Conservation (phyloP, 2,888 invertebrate genomes). For the Alitta virens region DNA sequence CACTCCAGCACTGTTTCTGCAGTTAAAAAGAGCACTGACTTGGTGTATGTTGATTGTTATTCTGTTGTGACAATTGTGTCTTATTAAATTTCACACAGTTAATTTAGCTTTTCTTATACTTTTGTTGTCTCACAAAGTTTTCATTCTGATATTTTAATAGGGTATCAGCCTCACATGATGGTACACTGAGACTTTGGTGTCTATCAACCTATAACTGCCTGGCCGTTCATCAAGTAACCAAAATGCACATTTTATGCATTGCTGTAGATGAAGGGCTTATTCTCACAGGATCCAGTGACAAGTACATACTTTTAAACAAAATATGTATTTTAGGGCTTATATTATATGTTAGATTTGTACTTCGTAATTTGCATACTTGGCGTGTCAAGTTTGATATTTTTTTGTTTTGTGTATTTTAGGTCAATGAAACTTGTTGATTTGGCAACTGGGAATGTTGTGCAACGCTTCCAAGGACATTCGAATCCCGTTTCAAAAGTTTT, state of each 20-base stretch:
- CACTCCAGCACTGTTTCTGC: slow-evolving; percentile 47
- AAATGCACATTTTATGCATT: slow-evolving; percentile 34
- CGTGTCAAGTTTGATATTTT: too few relatives aligned
- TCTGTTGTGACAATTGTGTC: background rate
- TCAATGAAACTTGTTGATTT: too few relatives aligned
- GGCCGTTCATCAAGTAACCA: slow-evolving; percentile 35
- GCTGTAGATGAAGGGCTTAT: slow-evolving; percentile 35
- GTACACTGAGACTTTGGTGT: slow-evolving; percentile 43
- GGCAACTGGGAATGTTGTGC: too few relatives aligned
- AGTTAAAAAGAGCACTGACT: slow-evolving; percentile 35
- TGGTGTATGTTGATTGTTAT: slow-evolving; percentile 37
- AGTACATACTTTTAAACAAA: slow-evolving; percentile 33
- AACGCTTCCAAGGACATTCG: too few relatives aligned
- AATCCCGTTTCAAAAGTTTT: background rate
- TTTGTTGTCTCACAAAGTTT: too few relatives aligned
- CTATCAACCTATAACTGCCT: slow-evolving; percentile 32
- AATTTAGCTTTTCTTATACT: background rate
- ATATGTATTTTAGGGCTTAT: too few relatives aligned
- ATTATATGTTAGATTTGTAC: too few relatives aligned
- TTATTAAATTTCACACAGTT: too few relatives aligned
- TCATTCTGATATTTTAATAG: slow-evolving; percentile 26
- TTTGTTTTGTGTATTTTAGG: too few relatives aligned
- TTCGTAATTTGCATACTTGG: too few relatives aligned
- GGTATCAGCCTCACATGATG: slow-evolving; percentile 46
- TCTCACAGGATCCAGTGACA: slow-evolving; percentile 40